Percentiles rank a stretch among this genome's conserved stretches.
phyloP scores from a whole-genome alignment of 1,140 invertebrate species.

The Berghia stephanieae region DNA sequence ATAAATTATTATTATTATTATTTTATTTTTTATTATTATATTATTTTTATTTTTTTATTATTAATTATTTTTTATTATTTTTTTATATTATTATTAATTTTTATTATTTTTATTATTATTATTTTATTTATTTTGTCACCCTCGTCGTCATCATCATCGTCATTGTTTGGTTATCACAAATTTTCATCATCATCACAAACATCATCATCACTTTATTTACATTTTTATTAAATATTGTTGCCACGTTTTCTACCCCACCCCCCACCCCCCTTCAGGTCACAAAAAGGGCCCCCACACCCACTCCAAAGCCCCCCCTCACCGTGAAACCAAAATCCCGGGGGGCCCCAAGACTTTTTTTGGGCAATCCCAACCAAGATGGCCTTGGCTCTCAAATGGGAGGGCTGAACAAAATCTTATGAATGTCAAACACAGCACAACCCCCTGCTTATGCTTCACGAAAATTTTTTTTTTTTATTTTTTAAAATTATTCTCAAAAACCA shows the following conservation, averaged over 20 bases:
- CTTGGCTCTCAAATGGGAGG: constrained; percentile 10
- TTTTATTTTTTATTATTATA: too few relatives aligned
- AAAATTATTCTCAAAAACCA: too few relatives aligned
- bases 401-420: constrained; percentile 23
- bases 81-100: too few relatives aligned
- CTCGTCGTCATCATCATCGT: not conserved
- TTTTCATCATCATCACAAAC: not conserved
- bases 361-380: too few relatives aligned
- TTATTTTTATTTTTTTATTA: too few relatives aligned
- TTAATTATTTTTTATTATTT: too few relatives aligned
- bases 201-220: too few relatives aligned
- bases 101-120: too few relatives aligned
- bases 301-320: not conserved
- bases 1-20: too few relatives aligned
- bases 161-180: constrained; percentile 4
- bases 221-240: too few relatives aligned
- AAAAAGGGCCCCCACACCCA: not conserved
- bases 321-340: constrained; percentile 30
- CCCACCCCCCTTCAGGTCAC: not conserved
- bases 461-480: too few relatives aligned
- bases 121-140: too few relatives aligned
- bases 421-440: constrained; percentile 25
- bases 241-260: not conserved
- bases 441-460: constrained; percentile 29
- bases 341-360: constrained; percentile 13